phyloP scores from a whole-genome alignment of 2,113 vertebrate genomes.

The Crotalus viridis region DNA sequence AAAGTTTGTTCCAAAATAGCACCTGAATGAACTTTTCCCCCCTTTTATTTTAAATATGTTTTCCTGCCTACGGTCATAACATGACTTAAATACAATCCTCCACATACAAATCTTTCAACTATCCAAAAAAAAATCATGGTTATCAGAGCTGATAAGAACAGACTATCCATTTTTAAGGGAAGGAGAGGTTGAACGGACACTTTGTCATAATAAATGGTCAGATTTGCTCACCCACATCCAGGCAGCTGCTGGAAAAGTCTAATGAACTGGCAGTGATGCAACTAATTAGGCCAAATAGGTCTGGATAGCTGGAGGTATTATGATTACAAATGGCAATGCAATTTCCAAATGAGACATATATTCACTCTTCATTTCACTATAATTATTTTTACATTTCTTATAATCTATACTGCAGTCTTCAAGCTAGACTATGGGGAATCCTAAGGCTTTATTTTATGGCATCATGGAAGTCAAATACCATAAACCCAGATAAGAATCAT shows the following conservation, averaged over 20 bases:
- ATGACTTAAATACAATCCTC: not conserved
- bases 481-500: not conserved
- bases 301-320: conserved; percentile 10
- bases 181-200: not conserved
- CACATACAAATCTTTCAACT: not conserved
- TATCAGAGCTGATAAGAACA: not conserved
- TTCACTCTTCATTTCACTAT: conserved; percentile 6
- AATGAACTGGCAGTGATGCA: conserved; percentile 16
- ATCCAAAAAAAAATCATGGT: not conserved
- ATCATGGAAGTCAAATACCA: not conserved
- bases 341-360: conserved; percentile 9
- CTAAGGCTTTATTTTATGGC: not conserved
- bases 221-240: conserved; percentile 1
- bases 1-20: not conserved
- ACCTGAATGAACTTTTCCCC: not conserved
- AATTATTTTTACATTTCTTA: conserved; percentile 7
- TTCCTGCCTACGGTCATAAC: not conserved
- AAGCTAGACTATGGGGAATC: not conserved
- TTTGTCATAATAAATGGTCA: conserved; percentile 8
- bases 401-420: not conserved
- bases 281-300: conserved; percentile 7
- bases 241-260: conserved; percentile 4
- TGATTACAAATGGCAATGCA: conserved; percentile 7
- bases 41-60: not conserved
- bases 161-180: not conserved